phyloP scores from a whole-genome alignment of 2,888 invertebrate species.

The Chymomyza procnemis region DNA sequence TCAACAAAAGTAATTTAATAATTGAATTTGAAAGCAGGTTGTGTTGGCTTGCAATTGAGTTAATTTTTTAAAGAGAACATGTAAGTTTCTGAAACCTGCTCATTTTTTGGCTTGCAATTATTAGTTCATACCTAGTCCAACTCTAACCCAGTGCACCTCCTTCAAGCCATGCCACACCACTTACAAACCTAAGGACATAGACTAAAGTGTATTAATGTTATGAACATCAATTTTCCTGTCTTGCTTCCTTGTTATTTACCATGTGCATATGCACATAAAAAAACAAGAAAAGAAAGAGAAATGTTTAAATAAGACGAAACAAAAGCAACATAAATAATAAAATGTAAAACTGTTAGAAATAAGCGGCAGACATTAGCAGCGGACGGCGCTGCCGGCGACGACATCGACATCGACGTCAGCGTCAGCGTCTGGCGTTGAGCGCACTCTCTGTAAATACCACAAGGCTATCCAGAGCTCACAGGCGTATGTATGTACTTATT shows the following conservation, averaged over 20 bases:
- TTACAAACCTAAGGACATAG: not conserved
- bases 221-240: not conserved
- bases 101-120: too few species aligned
- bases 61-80: too few species aligned
- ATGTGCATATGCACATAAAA: not conserved
- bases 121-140: too few species aligned
- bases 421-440: not conserved
- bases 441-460: constrained; percentile 48
- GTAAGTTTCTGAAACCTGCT: too few species aligned
- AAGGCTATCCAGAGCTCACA: constrained; percentile 31
- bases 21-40: too few species aligned
- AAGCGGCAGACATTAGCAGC: constrained; percentile 33
- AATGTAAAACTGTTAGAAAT: constrained; percentile 32
- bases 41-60: too few species aligned
- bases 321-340: constrained; percentile 15
- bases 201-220: not conserved
- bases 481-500: constrained; percentile 7
- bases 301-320: not conserved
- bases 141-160: too few species aligned
- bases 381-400: not conserved
- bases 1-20: too few species aligned
- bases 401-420: constrained; percentile 18
- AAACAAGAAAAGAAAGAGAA: not conserved
- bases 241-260: not conserved
- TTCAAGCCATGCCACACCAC: not conserved